A percentile compares a stretch with the other conserved stretches of the same genome.
phyloP scores from a whole-genome alignment of 2,797 vertebrate genomes.

The Siniperca scherzeri region DNA sequence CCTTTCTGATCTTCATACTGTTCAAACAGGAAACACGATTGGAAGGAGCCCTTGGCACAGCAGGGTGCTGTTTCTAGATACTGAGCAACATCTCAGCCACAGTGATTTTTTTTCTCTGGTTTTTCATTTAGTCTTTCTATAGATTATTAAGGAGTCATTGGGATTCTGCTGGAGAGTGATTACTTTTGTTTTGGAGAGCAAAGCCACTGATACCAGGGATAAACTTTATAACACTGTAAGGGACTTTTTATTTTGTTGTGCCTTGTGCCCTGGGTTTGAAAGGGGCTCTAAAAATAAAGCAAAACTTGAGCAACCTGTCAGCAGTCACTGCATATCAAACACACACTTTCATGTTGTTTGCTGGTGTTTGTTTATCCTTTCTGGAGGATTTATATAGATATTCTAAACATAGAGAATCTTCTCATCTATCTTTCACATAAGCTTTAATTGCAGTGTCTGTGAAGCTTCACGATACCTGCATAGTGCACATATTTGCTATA shows the following conservation, averaged over 20 bases:
- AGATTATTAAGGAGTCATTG: slow-evolving; percentile 56
- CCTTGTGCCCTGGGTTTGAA: slow-evolving; percentile 55
- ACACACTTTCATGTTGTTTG: slow-evolving; percentile 61
- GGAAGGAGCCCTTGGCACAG: slow-evolving; percentile 14
- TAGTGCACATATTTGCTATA: slow-evolving; percentile 5
- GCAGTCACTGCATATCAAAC: slow-evolving; percentile 58
- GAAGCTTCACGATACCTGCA: slow-evolving; percentile 1
- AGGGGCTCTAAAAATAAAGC: slow-evolving; percentile 60
- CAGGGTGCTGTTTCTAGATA: slow-evolving; percentile 3
- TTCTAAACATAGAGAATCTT: slow-evolving; percentile 68
- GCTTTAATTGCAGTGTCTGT: slow-evolving; percentile 21
- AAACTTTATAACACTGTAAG: slow-evolving; percentile 31
- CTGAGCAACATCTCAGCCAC: slow-evolving; percentile 33
- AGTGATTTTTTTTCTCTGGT: slow-evolving; percentile 1
- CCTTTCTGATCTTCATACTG: slow-evolving; percentile 25
- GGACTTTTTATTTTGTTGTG: slow-evolving; percentile 26
- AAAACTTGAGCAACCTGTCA: slow-evolving; percentile 63
- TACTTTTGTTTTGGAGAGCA: slow-evolving; percentile 38
- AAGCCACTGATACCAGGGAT: slow-evolving; percentile 40
- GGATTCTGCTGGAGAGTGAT: slow-evolving; percentile 35
- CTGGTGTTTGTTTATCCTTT: slow-evolving; percentile 62
- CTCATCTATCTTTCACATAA: slow-evolving; percentile 43
- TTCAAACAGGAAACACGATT: slow-evolving; percentile 33
- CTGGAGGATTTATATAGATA: slow-evolving; percentile 64
- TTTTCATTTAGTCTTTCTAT: slow-evolving; percentile 8